These are phyloP conservation scores for Centruroides sculpturatus DNA, from an alignment of 1,140 invertebrate genomes.

Conservation along the genomic window DNA sequence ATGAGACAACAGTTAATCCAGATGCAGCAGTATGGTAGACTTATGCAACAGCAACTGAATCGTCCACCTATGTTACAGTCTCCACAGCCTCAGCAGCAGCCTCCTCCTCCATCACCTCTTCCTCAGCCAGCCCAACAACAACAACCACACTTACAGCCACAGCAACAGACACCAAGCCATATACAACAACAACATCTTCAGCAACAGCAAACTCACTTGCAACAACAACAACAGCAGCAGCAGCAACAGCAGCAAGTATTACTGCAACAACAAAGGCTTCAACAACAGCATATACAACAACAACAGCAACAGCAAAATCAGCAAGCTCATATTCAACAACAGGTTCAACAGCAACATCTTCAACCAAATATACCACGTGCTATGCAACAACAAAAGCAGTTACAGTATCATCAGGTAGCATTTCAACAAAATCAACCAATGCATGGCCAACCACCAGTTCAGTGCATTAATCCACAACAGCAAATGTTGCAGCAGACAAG, in stretches of 20 bases:
- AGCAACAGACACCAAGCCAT: constrained; percentile 11
- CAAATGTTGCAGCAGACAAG: constrained; percentile 57
- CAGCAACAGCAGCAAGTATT: background rate
- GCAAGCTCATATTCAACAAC: constrained; percentile 11
- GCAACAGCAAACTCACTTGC: constrained; percentile 14
- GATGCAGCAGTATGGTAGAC: background rate
- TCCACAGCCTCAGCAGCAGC: constrained; percentile 7
- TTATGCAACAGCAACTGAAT: constrained; percentile 21
- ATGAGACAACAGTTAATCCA: background rate
- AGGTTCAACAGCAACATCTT: constrained; percentile 9
- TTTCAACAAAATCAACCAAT: constrained; percentile 1
- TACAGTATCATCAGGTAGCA: background rate
- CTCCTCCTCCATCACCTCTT: constrained; percentile 2
- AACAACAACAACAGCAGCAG: constrained; percentile 2
- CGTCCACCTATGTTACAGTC: constrained; percentile 12
- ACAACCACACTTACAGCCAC: constrained; percentile 23
- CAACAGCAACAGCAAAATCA: constrained; percentile 25
- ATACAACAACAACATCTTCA: constrained; percentile 6
- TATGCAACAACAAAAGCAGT: background rate
- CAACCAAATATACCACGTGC: background rate
- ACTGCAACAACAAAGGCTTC: background rate
- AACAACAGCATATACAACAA: constrained; percentile 18
- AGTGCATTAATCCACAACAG: constrained; percentile 5
- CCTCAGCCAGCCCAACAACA: constrained; percentile 27
- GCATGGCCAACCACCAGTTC: constrained; percentile 25